Conservation (phyloP, 2,797 vertebrate genomes). For the Echeneis naucrates region DNA sequence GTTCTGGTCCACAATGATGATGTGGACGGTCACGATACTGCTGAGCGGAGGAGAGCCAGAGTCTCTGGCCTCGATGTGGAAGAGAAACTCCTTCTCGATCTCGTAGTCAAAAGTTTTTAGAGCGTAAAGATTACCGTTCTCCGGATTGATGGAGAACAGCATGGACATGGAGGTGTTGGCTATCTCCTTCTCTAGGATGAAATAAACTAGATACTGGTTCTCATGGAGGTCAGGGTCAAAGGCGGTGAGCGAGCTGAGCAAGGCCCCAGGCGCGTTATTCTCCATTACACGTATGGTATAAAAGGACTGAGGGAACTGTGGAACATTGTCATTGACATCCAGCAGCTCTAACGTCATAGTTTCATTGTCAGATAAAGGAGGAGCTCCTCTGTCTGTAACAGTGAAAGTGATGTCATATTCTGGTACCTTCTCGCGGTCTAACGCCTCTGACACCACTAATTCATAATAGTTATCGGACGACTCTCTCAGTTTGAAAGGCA, state of each 20-base stretch:
- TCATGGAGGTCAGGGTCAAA: slow-evolving; percentile 80
- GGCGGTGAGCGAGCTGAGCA: slow-evolving; percentile 71
- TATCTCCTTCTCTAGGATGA: slow-evolving; percentile 76
- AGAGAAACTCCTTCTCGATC: slow-evolving; percentile 72
- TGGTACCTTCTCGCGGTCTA: slow-evolving; percentile 80
- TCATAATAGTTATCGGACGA: slow-evolving; percentile 80
- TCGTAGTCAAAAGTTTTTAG: slow-evolving; percentile 78
- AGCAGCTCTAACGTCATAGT: slow-evolving; percentile 74
- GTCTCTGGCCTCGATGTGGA: slow-evolving; percentile 78
- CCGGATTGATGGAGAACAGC: slow-evolving; percentile 78
- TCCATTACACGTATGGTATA: slow-evolving; percentile 78
- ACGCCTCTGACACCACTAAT: slow-evolving; percentile 74
- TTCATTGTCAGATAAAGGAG: slow-evolving; percentile 73
- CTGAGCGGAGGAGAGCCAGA: slow-evolving; percentile 77
- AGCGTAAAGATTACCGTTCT: slow-evolving; percentile 75
- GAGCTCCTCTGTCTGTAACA: slow-evolving; percentile 78
- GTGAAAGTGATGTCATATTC: slow-evolving; percentile 81
- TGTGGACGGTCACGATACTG: slow-evolving; percentile 74
- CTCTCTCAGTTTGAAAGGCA: slow-evolving; percentile 80
- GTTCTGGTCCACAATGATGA: slow-evolving; percentile 76
- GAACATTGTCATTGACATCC: slow-evolving; percentile 85
- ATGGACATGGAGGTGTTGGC: slow-evolving; percentile 77
- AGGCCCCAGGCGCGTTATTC: slow-evolving; percentile 78
- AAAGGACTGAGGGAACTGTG: slow-evolving; percentile 75
- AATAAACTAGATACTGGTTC: slow-evolving; percentile 80